Evolutionary conservation across 2,888 invertebrate species (phyloP).

Genomic region (Eupeodes luniger): DNA sequence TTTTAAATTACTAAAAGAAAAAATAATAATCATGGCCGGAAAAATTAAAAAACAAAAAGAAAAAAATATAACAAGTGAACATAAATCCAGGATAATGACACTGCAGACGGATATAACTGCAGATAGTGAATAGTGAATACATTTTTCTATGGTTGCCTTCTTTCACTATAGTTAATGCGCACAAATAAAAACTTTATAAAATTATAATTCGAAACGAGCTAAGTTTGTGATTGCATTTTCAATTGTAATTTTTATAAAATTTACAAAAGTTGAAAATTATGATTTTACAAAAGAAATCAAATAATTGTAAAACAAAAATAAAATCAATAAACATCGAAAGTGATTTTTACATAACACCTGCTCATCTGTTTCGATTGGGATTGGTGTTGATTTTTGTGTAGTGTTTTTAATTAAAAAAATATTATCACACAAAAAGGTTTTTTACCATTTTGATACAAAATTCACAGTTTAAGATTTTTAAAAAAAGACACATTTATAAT

Average conservation of each 20-base stretch:
- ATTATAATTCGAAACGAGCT: constrained; percentile 53
- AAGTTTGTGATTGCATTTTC: not conserved
- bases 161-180: constrained; percentile 14
- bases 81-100: constrained; percentile 77
- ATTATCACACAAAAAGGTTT: constrained; percentile 26
- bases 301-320: constrained; percentile 72
- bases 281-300: constrained; percentile 76
- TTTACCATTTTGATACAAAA: constrained; percentile 73
- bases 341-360: constrained; percentile 25
- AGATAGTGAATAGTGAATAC: not conserved
- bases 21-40: constrained; percentile 67
- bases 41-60: constrained; percentile 18
- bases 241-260: constrained; percentile 67
- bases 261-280: constrained; percentile 76
- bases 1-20: constrained; percentile 72
- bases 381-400: constrained; percentile 49
- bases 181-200: constrained; percentile 19
- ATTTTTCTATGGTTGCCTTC: constrained; percentile 18
- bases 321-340: constrained; percentile 38
- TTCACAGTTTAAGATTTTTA: constrained; percentile 18
- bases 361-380: constrained; percentile 13
- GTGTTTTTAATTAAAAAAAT: not conserved
- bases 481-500: constrained; percentile 23
- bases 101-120: constrained; percentile 56
- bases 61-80: constrained; percentile 79